Evolutionary conservation across 37 sponge, comb jelly and placozoan species (phyloP).

Genomic region (Corticium candelabrum): DNA sequence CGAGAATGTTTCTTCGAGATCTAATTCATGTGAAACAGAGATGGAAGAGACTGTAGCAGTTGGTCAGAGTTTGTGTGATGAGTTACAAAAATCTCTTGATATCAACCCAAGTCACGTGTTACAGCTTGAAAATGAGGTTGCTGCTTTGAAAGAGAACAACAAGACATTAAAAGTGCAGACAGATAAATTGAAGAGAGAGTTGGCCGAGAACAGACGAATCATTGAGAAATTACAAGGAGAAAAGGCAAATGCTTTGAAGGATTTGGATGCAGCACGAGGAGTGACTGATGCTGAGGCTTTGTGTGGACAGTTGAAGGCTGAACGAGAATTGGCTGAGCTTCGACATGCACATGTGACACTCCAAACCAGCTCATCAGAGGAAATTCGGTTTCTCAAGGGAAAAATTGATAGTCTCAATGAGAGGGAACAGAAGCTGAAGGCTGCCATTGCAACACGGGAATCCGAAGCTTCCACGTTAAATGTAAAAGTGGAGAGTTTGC

Average conservation of each 20-base stretch:
- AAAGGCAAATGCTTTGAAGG: too few species aligned
- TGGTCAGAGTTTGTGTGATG: neutral
- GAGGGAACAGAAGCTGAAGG: neutral
- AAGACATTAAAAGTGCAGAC: too few species aligned
- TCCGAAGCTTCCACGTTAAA: neutral
- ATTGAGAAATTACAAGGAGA: too few species aligned
- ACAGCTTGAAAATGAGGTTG: neutral
- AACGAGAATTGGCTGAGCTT: neutral
- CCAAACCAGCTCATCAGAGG: neutral
- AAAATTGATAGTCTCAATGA: neutral
- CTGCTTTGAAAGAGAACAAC: neutral
- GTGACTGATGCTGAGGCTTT: neutral
- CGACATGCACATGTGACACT: neutral
- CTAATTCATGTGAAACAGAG: too few species aligned
- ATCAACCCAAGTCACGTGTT: neutral
- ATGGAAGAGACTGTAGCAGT: neutral
- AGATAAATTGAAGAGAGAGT: neutral
- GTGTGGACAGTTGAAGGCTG: neutral
- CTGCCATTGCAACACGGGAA: neutral
- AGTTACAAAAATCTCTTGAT: neutral
- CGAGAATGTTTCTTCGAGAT: too few species aligned
- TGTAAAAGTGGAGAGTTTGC: neutral
- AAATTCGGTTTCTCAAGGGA: neutral
- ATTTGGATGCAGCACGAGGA: too few species aligned
- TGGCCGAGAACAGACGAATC: neutral